Percentiles rank a stretch among this genome's conserved stretches.
Evolutionary conservation across 2,797 vertebrate species (phyloP).

Genomic region (Eulemur albifrons): DNA sequence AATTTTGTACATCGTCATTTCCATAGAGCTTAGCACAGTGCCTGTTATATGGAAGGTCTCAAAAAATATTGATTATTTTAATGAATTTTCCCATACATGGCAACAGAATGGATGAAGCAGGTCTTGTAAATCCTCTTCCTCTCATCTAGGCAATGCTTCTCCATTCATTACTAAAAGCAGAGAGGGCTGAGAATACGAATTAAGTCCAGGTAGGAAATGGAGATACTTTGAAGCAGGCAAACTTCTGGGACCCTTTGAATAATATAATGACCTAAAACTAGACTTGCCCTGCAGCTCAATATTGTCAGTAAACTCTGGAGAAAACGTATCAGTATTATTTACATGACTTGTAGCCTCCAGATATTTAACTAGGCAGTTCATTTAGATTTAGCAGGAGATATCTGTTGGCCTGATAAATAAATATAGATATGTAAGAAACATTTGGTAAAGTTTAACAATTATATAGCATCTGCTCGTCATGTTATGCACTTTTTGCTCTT

Average conservation of each 20-base stretch:
- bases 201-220: neutral
- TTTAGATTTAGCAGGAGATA: slow-evolving; percentile 85
- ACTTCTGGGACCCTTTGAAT: slow-evolving; percentile 46
- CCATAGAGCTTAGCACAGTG: neutral
- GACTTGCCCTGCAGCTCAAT: slow-evolving; percentile 62
- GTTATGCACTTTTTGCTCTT: slow-evolving; percentile 81
- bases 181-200: slow-evolving; percentile 30
- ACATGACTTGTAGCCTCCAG: slow-evolving; percentile 78
- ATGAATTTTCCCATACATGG: neutral
- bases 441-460: slow-evolving; percentile 83
- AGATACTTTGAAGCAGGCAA: slow-evolving; percentile 35
- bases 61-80: slow-evolving; percentile 59
- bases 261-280: slow-evolving; percentile 63
- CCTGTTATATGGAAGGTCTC: neutral
- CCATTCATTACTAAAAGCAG: slow-evolving; percentile 9
- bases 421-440: slow-evolving; percentile 84
- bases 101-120: neutral
- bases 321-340: slow-evolving; percentile 83
- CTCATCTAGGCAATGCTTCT: neutral
- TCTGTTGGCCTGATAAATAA: slow-evolving; percentile 84
- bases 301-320: slow-evolving; percentile 72
- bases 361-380: slow-evolving; percentile 86
- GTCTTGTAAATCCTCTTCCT: neutral
- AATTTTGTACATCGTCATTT: neutral
- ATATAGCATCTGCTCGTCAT: slow-evolving; percentile 81